Evolutionary conservation across 2,797 vertebrate genomes (phyloP), one percentile per base, ranked within the genome.

Genomic region (Hyperoplus lanceolatus): DNA sequence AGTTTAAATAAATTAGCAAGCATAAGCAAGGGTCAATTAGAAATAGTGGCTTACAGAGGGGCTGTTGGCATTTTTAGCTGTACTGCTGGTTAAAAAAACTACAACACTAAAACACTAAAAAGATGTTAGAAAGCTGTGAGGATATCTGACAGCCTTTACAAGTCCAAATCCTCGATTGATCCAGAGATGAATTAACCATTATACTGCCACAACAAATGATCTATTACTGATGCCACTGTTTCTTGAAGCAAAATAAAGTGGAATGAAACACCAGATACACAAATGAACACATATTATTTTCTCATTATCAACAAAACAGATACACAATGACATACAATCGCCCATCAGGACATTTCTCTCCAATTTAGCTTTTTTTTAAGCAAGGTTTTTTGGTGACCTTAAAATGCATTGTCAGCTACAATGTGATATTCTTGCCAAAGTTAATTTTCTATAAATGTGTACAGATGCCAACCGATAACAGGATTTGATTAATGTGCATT

Each of bases 1-100:
- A 68, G 39, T 70, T 80, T 85, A 73, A 78, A 78, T 68, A 43
- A 80, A 79, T 81, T 53, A 80, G 56, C 14, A 45, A 59, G 59
- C 15, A 68, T 68, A 84, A 66, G 53, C 56, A 45, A 73, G 67
- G 42, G 9, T 57, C 29, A 71, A 69, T 68, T 29, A 65, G 75
- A 69, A 83, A 73, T 18, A 65, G 8, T 66, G 63, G 8, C 60
- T 48, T 64, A 43, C 48, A 75, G 57, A 78, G 38, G 15, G 48
- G 56, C 21, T 3, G 3, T 43, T 75, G 72, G 60, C 63, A 62
- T 77, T 46, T 53, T 55, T 62, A 75, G 62, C 55, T 79, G 60
- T 16, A 49, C 15, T 38, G 56, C 12, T 68, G 41, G 38, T 62
- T 64, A 42, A 39, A 64, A 79, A 74, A 36, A 69, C 49, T 69